A percentile compares a stretch with the other conserved stretches of the same genome.
Conservation (phyloP, 2,888 invertebrate species). For the Fragum fragum region DNA sequence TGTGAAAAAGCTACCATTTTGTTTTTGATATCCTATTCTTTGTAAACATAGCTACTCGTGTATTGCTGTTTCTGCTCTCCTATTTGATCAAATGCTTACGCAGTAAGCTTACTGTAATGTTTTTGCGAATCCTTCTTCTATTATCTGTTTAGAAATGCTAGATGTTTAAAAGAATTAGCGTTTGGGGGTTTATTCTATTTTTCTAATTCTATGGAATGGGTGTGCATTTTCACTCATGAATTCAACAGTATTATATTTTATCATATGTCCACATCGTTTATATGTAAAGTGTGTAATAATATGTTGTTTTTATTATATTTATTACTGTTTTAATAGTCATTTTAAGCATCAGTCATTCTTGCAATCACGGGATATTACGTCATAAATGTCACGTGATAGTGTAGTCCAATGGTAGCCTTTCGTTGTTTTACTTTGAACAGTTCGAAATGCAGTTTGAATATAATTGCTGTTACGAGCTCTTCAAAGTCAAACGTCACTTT, state of each 20-base stretch:
- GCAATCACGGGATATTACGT: conserved; percentile 26
- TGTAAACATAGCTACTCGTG: conserved; percentile 15
- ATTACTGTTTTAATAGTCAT: conserved; percentile 43
- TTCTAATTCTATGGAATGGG: conserved; percentile 35
- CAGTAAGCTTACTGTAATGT: conserved; percentile 12
- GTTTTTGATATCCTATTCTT: not conserved
- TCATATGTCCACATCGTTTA: conserved; percentile 48
- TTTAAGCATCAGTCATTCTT: conserved; percentile 31
- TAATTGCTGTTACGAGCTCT: too few relatives aligned
- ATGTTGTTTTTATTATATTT: conserved; percentile 52
- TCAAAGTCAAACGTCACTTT: too few relatives aligned
- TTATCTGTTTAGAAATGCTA: conserved; percentile 33
- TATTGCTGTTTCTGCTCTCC: not conserved
- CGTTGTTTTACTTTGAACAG: not conserved
- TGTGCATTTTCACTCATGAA: conserved; percentile 42
- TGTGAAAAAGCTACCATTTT: not conserved
- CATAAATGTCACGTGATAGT: conserved; percentile 15
- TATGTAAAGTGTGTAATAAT: conserved; percentile 55
- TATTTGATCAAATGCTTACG: conserved; percentile 24
- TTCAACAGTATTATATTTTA: conserved; percentile 59
- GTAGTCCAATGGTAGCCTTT: conserved; percentile 5
- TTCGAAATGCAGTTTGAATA: too few relatives aligned
- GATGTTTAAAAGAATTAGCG: conserved; percentile 26
- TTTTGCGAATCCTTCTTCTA: not conserved
- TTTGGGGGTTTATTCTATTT: conserved; percentile 34